Evolutionary conservation across 1,140 invertebrate genomes (phyloP), one percentile per base, ranked within the genome.

Genomic region (Drosophila rufa): DNA sequence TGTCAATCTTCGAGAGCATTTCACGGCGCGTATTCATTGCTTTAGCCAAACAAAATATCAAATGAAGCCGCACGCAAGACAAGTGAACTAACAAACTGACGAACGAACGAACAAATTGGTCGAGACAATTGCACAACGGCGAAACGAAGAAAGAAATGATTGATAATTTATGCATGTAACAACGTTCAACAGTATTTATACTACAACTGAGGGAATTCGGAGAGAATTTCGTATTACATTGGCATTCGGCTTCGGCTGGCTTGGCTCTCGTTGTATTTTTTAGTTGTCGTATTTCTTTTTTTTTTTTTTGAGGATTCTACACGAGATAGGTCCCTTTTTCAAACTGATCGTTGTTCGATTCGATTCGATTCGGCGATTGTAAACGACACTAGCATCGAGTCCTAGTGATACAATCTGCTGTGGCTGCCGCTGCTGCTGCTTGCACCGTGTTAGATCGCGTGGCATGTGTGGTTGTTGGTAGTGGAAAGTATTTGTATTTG

Each of bases 41-140:
- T 36, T 19, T 45, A 48, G 70, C 70, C 70, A 74, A 73, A 73
- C 30, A 70, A 60, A 74, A 73, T 51, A 73, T 71, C 58, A 79
- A 79, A 77, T 60, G 33, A 69, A 84, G 82, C 78, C 27, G 77
- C 75, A 65, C 58, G 51, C 79, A 82, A 82, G 79, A 77, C 74
- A 82, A 65, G 76, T 30, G 12, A 74, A 71, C 76, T 64, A 76
- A 79, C 74, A 48, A 85, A 69, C 66, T 84, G 73, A 83, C 81
- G 56, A 75, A 79, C 81, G 56, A 75, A 79, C 65, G 57, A 67
- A 85, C 65, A 65, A 82, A 75, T 66, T 75, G 67, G 30, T 80
- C 38, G 69, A 82, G 79, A 82, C 66, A 70, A 68, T 82, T 83
- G 80, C 64, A 75, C 70, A 79, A 74, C 47, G 57, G 79, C 80